Base-by-base conservation (phyloP, 2,888 invertebrate genomes). In the Hemicrepidius hirtus region DNA sequence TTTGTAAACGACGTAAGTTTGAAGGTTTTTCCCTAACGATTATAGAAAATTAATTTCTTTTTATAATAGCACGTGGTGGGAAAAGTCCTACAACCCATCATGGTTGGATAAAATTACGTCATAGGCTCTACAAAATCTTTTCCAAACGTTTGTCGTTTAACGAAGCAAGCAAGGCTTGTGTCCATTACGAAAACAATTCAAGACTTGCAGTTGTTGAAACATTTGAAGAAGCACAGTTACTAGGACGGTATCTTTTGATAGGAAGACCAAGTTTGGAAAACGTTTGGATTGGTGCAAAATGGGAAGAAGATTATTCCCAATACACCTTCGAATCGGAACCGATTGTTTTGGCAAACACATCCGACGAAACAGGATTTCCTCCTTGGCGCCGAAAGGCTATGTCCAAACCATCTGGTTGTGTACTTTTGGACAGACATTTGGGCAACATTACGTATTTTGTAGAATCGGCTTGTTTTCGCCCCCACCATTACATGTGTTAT, bases 271-370 rank as follows among this genome's bases (percentile, higher is more conserved):
- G 55, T 21, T 16, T 55, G 28, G 66, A 66, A 37, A 66, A 28
- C 9, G 66, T 32, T 20, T 83, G 0, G 89, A 89, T 67, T 87
- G 87, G 76, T 89, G 89, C 3, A 87, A 84, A 0, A 87, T 89
- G 44, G 87, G 87, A 74, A 89, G 89, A 0, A 88, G 87, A 4
- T 88, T 16, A 10, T 44, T 10, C 6, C 1, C 62, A 62, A 3
- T 66, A 66, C 13, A 57, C 3, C 16, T 66, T 40, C 9, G 57
- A 66, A 44, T 6, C n/a, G 0, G 55, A 35, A n/a, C 3, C 41
- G 18, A 9, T 41, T n/a, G 6, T 40, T 40, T 24, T 66, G n/a
- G 12, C 66, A 16, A 66, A 66, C 35, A 16, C 9, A 13, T 40
- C 66, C 4, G 16, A 28, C 1, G 9, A 20, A 5, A 21, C 37